These are phyloP conservation scores for Hipparchia semele DNA, from an alignment of 2,888 invertebrate genomes.

Conservation along the genomic window DNA sequence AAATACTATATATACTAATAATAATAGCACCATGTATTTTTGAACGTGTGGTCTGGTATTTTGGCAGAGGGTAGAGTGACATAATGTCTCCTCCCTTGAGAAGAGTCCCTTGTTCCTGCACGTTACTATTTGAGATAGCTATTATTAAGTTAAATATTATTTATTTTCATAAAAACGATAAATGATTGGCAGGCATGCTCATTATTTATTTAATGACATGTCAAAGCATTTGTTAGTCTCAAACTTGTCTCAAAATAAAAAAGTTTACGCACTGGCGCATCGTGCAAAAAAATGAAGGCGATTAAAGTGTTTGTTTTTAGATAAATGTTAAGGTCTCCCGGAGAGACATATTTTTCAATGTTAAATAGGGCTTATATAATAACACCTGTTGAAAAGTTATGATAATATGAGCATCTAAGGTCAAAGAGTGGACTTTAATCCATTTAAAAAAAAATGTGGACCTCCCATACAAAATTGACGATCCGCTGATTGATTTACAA, in stretches of 20 bases:
- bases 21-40: too few relatives aligned
- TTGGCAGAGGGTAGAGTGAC: too few relatives aligned
- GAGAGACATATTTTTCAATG: not conserved
- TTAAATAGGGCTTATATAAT: not conserved
- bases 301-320: not conserved
- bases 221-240: not conserved
- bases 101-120: too few relatives aligned
- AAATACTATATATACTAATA: too few relatives aligned
- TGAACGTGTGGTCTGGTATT: too few relatives aligned
- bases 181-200: conserved; percentile 7
- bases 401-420: too few relatives aligned
- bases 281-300: not conserved
- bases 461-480: too few relatives aligned
- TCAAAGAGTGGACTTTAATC: too few relatives aligned
- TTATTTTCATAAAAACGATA: conserved; percentile 4
- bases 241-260: not conserved
- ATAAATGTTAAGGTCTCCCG: conserved; percentile 1
- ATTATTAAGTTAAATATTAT: not conserved
- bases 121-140: not conserved
- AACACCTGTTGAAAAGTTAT: not conserved
- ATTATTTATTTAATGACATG: conserved; percentile 15
- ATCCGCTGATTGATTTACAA: too few relatives aligned
- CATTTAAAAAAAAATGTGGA: too few relatives aligned
- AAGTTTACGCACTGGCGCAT: not conserved
- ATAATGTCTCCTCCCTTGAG: too few relatives aligned